A percentile compares a stretch with the other conserved stretches of the same genome.
phyloP scores from a whole-genome alignment of 2,888 invertebrate species.

The Cynaeus angustus region DNA sequence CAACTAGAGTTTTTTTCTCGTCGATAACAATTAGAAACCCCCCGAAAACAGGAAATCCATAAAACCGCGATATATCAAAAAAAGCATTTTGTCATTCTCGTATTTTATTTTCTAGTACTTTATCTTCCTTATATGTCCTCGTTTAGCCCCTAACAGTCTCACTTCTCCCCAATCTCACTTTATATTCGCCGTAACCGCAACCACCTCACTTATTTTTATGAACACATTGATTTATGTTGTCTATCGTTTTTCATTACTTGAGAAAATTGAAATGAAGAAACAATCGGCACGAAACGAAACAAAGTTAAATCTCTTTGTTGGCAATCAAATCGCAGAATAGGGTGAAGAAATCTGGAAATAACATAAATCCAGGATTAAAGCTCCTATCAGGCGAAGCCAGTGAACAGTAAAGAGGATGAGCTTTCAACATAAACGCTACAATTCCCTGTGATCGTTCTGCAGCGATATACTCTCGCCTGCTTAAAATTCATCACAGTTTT shows the following conservation, averaged over 20 bases:
- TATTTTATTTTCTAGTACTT: constrained; percentile 70
- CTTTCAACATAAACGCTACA: constrained; percentile 59
- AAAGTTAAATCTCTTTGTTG: constrained; percentile 49
- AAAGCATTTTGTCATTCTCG: constrained; percentile 68
- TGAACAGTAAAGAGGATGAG: constrained; percentile 70
- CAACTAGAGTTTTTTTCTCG: constrained; percentile 3
- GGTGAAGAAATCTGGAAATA: constrained; percentile 67
- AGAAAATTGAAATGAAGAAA: constrained; percentile 38
- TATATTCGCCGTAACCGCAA: constrained; percentile 35
- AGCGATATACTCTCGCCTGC: constrained; percentile 27
- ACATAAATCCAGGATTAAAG: constrained; percentile 71
- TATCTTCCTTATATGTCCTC: constrained; percentile 69
- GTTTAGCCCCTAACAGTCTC: constrained; percentile 59
- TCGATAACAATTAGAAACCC: constrained; percentile 34
- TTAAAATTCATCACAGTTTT: constrained; percentile 44
- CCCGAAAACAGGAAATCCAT: constrained; percentile 36
- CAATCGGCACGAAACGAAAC: constrained; percentile 33
- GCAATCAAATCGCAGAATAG: constrained; percentile 52
- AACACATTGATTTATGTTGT: constrained; percentile 46
- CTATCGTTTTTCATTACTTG: constrained; percentile 28
- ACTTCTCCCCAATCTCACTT: constrained; percentile 39
- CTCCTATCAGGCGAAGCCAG: constrained; percentile 69
- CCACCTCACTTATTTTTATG: constrained; percentile 47
- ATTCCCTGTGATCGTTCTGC: constrained; percentile 43
- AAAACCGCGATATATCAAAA: constrained; percentile 61